These are phyloP conservation scores for Ridgeia piscesae DNA, from an alignment of 1,140 invertebrate species.

Conservation along the genomic window DNA sequence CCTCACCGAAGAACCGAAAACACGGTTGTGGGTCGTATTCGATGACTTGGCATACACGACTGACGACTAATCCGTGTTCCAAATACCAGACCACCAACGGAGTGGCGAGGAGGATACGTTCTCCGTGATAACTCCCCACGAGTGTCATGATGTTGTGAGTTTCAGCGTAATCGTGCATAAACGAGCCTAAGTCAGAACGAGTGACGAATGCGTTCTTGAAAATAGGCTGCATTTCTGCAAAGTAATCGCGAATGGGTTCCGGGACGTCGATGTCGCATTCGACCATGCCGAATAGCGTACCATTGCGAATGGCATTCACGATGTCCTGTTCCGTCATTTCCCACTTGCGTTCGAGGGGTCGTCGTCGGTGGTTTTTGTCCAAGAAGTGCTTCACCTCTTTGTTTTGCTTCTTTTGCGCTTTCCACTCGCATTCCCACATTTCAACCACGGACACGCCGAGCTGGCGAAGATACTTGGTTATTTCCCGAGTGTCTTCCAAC, in stretches of 20 bases:
- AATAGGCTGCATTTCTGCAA: not conserved
- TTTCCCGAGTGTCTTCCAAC: not conserved
- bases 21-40: not conserved
- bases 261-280: conserved; percentile 6
- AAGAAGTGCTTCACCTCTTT: not conserved
- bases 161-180: not conserved
- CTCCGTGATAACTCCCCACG: not conserved
- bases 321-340: not conserved
- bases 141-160: not conserved
- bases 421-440: conserved; percentile 7
- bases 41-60: not conserved
- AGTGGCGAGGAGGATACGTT: not conserved
- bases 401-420: not conserved
- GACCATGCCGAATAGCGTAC: not conserved
- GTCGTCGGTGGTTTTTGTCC: not conserved
- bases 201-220: not conserved
- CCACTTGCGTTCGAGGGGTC: not conserved
- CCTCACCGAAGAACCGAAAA: not conserved
- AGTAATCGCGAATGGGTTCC: not conserved
- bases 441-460: not conserved
- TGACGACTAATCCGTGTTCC: not conserved
- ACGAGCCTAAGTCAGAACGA: not conserved
- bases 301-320: not conserved
- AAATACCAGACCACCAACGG: not conserved
- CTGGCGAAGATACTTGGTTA: not conserved